Percentiles rank a stretch among this genome's conserved stretches.
These are phyloP conservation scores for Diabrotica balteata DNA, from an alignment of 2,888 invertebrate species.

Conservation along the genomic window DNA sequence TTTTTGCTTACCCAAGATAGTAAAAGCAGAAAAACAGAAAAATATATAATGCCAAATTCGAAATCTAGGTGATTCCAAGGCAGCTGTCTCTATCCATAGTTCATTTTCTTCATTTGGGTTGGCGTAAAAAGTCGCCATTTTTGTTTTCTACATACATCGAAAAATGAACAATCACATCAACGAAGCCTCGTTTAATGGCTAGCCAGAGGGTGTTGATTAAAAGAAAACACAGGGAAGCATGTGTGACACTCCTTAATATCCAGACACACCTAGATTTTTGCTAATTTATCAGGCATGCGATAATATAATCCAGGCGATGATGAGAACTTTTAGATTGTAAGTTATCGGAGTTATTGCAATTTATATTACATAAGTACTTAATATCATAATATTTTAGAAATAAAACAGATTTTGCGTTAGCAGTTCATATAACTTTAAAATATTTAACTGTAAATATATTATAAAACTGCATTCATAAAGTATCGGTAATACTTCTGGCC, in stretches of 20 bases:
- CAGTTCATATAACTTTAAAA: too few species aligned
- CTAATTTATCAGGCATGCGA: slow-evolving; percentile 12
- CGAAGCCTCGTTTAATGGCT: neutral
- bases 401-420: too few species aligned
- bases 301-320: neutral
- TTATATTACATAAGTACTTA: too few species aligned
- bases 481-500: too few species aligned
- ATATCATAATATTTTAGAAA: too few species aligned
- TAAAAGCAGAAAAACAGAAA: slow-evolving; percentile 70
- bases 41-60: slow-evolving; percentile 85
- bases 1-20: slow-evolving; percentile 66
- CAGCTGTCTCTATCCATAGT: slow-evolving; percentile 76
- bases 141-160: slow-evolving; percentile 1
- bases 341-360: too few species aligned
- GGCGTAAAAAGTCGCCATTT: slow-evolving; percentile 56
- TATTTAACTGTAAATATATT: too few species aligned
- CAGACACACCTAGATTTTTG: slow-evolving; percentile 11
- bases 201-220: slow-evolving; percentile 14
- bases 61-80: slow-evolving; percentile 71
- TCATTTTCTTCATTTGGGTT: slow-evolving; percentile 56
- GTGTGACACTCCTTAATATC: slow-evolving; percentile 19
- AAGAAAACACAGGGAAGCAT: slow-evolving; percentile 7
- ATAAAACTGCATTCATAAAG: too few species aligned
- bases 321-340: neutral
- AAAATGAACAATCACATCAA: neutral